Base-by-base conservation (phyloP, 2,797 vertebrate species). In the Cirrhinus molitorella region DNA sequence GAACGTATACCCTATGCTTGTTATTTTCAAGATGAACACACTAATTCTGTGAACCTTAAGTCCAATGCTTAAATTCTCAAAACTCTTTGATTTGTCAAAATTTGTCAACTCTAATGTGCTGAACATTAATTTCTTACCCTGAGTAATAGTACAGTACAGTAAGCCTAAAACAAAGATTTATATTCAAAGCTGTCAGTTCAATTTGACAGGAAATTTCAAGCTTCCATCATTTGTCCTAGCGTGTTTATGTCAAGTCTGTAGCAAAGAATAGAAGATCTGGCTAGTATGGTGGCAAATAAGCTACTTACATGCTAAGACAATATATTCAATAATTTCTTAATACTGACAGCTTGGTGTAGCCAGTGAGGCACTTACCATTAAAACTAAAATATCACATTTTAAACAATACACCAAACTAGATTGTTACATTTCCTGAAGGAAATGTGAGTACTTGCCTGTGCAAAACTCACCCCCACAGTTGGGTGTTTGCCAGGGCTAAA, bases 251-350 rank as follows among this genome's bases (percentile, higher is more conserved):
- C 70, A 21, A 7, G 31, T 65, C 61, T 4, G 25, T 11, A 21
- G 49, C 47, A 53, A 53, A 53, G 17, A 73, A 73, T 53, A 73
- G 10, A 53, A 34, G 11, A 73, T 34, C 28, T 53, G 70, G 17
- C 47, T 53, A 8, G 47, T n/a, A 53, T 51, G 17, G 17, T 34
- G 47, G 47, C 28, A 73, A 34, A 53, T 53, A 34, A 43, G 34
- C 73, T 51, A 23, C n/a, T 53, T 47, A 17, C 82, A 57, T 45
- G 28, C 40, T 66, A 65, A 78, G 82, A 85, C 28, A 51, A 72
- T 47, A 25, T 25, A 1, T 1, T 3, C 13, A 61, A 61, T 23
- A 23, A 14, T 61, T 61, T 61, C 10, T 59, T n/a, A 55, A 25
- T 23, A 37, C 37, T 40, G 14, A 16, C 23, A 12, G 23, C 55